Conservation (phyloP, 1,140 invertebrate species). For the Pygmarrhopalites habei region DNA sequence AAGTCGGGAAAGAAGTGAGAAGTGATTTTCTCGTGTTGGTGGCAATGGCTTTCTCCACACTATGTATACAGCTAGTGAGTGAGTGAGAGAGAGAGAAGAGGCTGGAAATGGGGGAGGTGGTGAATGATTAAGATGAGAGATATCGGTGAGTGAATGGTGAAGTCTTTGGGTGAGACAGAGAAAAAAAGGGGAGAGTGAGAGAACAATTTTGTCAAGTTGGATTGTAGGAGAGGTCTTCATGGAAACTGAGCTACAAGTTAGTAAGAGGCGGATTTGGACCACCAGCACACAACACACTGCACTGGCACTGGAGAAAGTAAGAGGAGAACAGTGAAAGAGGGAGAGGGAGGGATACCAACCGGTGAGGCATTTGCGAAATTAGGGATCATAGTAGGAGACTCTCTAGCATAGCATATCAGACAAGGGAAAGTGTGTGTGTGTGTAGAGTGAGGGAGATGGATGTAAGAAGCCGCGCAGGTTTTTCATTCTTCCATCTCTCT, state of each 20-base stretch:
- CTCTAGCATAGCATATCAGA: no score
- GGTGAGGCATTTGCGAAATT: constrained; percentile 14
- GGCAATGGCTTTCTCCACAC: no score
- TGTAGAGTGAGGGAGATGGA: no score
- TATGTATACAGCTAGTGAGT: neutral
- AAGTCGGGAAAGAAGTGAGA: no score
- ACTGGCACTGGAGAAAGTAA: constrained; percentile 28
- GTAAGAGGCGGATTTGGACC: constrained; percentile 4
- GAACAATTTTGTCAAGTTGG: constrained; percentile 4
- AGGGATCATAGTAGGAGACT: constrained; percentile 5
- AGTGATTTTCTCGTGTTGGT: no score
- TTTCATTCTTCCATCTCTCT: no score
- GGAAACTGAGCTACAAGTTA: constrained; percentile 9
- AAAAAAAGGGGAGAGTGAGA: neutral
- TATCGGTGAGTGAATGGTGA: no score
- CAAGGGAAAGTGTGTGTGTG: no score
- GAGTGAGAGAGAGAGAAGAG: neutral
- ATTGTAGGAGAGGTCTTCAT: constrained; percentile 4
- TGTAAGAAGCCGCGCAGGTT: no score
- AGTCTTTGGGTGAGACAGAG: no score
- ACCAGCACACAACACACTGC: no score
- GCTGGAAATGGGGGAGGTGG: neutral
- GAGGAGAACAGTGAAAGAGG: constrained; percentile 27
- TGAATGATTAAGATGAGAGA: neutral
- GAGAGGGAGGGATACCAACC: no score